Base-by-base conservation (phyloP, 2,888 invertebrate genomes). In the Thera obeliscata region DNA sequence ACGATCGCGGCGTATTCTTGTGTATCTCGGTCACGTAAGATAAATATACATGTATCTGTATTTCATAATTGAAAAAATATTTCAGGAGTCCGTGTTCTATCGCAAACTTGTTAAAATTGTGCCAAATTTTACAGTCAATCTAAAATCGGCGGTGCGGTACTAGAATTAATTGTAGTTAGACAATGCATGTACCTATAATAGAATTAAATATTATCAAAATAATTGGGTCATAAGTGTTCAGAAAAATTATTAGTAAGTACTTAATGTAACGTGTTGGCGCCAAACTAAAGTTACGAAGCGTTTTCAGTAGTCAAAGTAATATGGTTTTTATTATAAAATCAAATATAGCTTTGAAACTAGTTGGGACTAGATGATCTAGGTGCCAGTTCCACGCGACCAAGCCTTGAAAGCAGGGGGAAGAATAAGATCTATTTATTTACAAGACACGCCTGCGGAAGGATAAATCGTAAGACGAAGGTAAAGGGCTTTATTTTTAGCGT, bases 111-210 rank as follows among this genome's bases (percentile, higher is more conserved):
- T 48, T 41, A 48, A 56, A 62, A 56, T 49, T 62, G 64, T 64
- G 64, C 64, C 64, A 64, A 64, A 59, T 58, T 58, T 56, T 56
- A 54, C 54, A 58, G 52, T 61, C 61, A 43, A 22, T 41, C 43
- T 3, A 1, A 38, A 56, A 35, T 54, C n/a, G 56, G n/a, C 38
- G 60, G 52, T 52, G 50, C 50, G 38, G 52, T 22, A 22, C 35
- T 61, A 61, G 43, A n/a, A 52, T 33, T 41, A 61, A 33, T 52
- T 46, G 11, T 22, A 55, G 7, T 43, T 55, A 36, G 46, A 36
- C 33, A 61, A 61, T 55, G 46, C 35, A n/a, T 61, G 55, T 46
- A 46, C 43, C 43, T 35, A n/a, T n/a, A 2, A 12, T 54, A 54
- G 35, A n/a, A 55, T 55, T 5, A 36, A 54, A 55, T n/a, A 22